phyloP scores from a whole-genome alignment of 2,113 vertebrate species.

The Tetraodon nigroviridis region DNA sequence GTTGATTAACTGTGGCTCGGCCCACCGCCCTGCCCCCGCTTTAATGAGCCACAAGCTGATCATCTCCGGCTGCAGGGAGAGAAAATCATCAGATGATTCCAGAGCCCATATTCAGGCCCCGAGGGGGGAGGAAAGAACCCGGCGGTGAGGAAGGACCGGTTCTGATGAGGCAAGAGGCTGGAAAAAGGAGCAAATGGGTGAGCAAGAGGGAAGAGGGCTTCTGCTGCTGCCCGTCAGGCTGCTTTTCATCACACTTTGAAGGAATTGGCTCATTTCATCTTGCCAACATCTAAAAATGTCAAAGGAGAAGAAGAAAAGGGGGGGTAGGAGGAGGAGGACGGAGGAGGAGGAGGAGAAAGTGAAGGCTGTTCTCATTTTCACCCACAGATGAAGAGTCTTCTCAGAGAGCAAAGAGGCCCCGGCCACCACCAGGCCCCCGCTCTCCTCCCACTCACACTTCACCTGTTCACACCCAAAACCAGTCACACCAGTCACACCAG shows the following conservation, averaged over 20 bases:
- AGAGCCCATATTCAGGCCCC: conserved; percentile 19
- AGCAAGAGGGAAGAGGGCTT: conserved; percentile 5
- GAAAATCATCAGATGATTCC: conserved; percentile 34
- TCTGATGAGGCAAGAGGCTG: conserved; percentile 48
- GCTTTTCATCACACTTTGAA: conserved; percentile 31
- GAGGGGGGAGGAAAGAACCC: conserved; percentile 13
- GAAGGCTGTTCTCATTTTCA: conserved; percentile 29
- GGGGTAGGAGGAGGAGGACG: background rate
- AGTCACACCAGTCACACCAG: background rate
- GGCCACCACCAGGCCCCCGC: conserved; percentile 30
- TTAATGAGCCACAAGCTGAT: conserved; percentile 59
- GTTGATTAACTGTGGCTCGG: conserved; percentile 60
- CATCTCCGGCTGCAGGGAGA: conserved; percentile 35
- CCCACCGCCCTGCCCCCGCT: conserved; percentile 12
- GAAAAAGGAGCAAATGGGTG: conserved; percentile 17
- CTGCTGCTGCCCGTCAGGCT: conserved; percentile 8
- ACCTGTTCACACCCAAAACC: background rate
- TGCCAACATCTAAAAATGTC: conserved; percentile 10
- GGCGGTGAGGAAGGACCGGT: conserved; percentile 9
- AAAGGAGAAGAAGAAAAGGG: conserved; percentile 12
- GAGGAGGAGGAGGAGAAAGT: background rate
- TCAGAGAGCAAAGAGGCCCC: conserved; percentile 40
- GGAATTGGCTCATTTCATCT: conserved; percentile 31
- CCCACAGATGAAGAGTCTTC: conserved; percentile 20
- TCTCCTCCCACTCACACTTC: background rate